phyloP scores from a whole-genome alignment of 2,888 invertebrate genomes.

The Hydraecia micacea region DNA sequence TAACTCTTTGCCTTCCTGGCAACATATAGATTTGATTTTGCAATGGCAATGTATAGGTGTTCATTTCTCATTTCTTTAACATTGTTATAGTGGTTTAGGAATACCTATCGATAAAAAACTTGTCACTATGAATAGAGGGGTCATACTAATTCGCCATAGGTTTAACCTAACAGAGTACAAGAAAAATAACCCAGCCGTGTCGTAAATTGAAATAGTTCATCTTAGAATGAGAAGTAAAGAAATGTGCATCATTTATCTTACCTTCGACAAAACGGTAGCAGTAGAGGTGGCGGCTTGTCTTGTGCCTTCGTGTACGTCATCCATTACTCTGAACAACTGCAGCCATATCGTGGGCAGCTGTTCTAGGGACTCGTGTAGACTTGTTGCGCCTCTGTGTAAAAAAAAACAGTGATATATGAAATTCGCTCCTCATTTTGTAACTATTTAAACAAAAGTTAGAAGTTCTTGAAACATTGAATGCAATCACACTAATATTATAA shows the following conservation, averaged over 20 bases:
- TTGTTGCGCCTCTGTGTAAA: slow-evolving; percentile 80
- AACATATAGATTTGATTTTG: neutral
- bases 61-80: too few species aligned
- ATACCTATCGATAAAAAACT: neutral
- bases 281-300: slow-evolving; percentile 94
- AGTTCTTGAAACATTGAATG: neutral
- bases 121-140: neutral
- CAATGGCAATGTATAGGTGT: neutral
- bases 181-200: neutral
- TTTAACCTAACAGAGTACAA: too few species aligned
- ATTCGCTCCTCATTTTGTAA: neutral
- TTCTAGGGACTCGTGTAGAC: slow-evolving; percentile 80
- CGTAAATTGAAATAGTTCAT: neutral
- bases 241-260: slow-evolving; percentile 70
- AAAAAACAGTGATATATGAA: neutral
- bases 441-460: neutral
- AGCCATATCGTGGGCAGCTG: slow-evolving; percentile 93
- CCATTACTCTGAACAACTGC: slow-evolving; percentile 97
- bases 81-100: neutral
- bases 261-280: slow-evolving; percentile 93
- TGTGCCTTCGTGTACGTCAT: slow-evolving; percentile 98
- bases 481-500: too few species aligned
- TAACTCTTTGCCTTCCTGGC: neutral
- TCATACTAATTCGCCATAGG: neutral
- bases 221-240: neutral